Base-by-base conservation (phyloP, 2,797 vertebrate species). In the Hybognathus amarus region DNA sequence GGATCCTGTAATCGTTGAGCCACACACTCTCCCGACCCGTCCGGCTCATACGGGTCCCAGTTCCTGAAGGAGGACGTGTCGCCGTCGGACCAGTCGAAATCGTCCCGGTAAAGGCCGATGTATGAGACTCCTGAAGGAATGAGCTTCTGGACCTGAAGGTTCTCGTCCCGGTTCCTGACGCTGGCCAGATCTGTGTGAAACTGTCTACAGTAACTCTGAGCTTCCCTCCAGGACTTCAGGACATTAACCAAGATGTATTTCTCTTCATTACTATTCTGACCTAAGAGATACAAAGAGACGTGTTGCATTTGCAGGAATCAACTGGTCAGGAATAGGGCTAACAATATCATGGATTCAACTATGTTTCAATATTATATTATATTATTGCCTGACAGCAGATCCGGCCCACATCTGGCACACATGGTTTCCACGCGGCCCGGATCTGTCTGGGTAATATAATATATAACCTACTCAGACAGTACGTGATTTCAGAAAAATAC, bases 141-240 rank as follows among this genome's bases (percentile, higher is more conserved):
- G 7, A 76, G 73, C 22, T 1, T 0, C 36, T 76, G 8, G 36
- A 76, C 11, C 33, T 27, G 36, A 1, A 5, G 36, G 13, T 76
- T 76, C 73, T 76, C 73, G 0, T 27, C 22, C 22, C 0, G 1
- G 73, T 76, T 76, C 73, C 52, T 76, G 50, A 59, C 22, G n/a
- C 73, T 40, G 33, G 11, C 73, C 73, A 76, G 22, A 4, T 76
- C 52, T 18, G 52, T 4, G 3, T 52, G 30, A 13, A 36, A 7
- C 70, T 22, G 5, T 9, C 70, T 15, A 6, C 70, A 74, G 70
- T 74, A 33, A 4, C 1, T 54, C 30, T 74, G 70, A n/a, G 70
- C 70, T 0, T n/a, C 30, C 15, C 52, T 59, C 52, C 73, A 59
- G 8, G 36, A 0, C 73, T 59, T 40, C 1, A 0, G 4, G 2